Base-by-base conservation (phyloP, 1,140 invertebrate species). In the Trichogramma pretiosum region DNA sequence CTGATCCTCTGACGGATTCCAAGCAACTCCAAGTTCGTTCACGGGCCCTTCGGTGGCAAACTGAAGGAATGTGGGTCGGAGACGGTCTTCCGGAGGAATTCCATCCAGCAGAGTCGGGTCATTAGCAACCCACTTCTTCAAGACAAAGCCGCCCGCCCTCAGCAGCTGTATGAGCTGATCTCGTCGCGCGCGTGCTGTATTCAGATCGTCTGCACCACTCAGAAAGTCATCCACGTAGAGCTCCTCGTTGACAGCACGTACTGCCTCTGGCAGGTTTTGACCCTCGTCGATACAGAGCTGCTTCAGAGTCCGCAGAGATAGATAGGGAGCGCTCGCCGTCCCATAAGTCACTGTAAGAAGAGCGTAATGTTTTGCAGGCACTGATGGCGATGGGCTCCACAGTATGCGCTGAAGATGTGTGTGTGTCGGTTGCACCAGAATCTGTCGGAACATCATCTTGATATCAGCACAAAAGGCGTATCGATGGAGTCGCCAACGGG, bases 101-200 rank as follows among this genome's bases (percentile, higher is more conserved):
- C 19, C 17, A 3, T 35, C 3, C 3, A 45, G 13, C 0, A 44
- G n/a, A 4, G 3, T 1, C 1, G 17, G 1, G 30, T 45, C 11
- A 49, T 40, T 56, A 8, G 40, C 14, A 0, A 16, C n/a, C 39
- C 46, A 56, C 17, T 56, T 56, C 0, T 9, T 3, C 0, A 56
- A 11, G 1, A 24, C 35, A 3, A 56, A 52, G 2, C 55, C 46
- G 44, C 49, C 55, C 14, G 49, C 43, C 18, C 0, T 24, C 34
- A 39, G 47, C 0, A 50, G 37, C 0, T 13, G 2, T 1, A 5
- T 40, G 0, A 56, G 1, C 28, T 54, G 42, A 0, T 17, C 3
- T 1, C 32, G 17, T 0, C 38, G 5, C 0, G 11, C 5, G 3
- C 11, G 10, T 0, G 37, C 41, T n/a, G 50, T 26, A 0, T 48